These are phyloP conservation scores for Epirrita christyi DNA, from an alignment of 2,888 invertebrate species.

Conservation along the genomic window DNA sequence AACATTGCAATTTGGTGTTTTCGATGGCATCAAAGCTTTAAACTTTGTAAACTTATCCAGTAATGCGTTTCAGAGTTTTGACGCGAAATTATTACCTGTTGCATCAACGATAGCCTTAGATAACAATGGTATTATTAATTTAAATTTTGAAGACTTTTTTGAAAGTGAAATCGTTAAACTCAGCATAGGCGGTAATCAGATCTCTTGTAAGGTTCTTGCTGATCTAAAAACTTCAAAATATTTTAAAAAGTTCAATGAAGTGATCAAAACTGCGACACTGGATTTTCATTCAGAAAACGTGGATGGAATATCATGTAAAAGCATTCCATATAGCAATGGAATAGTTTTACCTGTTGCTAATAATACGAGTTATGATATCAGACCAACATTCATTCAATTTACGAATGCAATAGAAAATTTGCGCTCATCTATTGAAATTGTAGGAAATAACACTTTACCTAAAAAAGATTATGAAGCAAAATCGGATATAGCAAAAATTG, in stretches of 20 bases:
- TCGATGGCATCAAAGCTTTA: conserved; percentile 36
- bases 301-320: conserved; percentile 35
- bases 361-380: conserved; percentile 24
- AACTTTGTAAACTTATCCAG: conserved; percentile 32
- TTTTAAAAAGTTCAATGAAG: conserved; percentile 19
- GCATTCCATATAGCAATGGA: conserved; percentile 5
- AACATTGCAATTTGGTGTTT: conserved; percentile 37
- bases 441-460: conserved; percentile 17
- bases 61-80: conserved; percentile 36
- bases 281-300: conserved; percentile 38
- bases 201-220: conserved; percentile 36
- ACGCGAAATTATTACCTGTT: conserved; percentile 33
- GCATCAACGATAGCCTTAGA: conserved; percentile 30
- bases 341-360: conserved; percentile 10
- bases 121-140: conserved; percentile 33
- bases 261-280: conserved; percentile 22
- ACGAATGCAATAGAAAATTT: conserved; percentile 27
- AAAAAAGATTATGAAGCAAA: conserved; percentile 12
- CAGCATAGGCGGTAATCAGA: conserved; percentile 40
- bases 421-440: conserved; percentile 16
- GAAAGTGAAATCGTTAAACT: conserved; percentile 22
- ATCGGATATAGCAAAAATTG: conserved; percentile 12
- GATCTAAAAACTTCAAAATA: conserved; percentile 30
- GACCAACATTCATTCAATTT: conserved; percentile 28
- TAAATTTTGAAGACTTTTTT: conserved; percentile 32